phyloP scores from a whole-genome alignment of 2,113 vertebrate species.

The Hydropotes inermis region DNA sequence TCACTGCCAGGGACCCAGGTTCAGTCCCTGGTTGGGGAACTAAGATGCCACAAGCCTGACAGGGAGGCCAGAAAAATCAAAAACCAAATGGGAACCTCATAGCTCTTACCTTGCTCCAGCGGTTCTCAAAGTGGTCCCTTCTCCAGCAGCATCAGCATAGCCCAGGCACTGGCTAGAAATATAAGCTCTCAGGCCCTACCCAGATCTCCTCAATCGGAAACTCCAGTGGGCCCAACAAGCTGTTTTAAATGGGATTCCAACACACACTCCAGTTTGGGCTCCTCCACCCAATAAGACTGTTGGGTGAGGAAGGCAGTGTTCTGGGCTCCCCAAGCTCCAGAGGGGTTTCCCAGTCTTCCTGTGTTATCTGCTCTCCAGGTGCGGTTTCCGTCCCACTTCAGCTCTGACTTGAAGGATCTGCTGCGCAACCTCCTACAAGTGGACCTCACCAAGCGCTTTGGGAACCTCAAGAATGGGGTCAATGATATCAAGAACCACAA shows the following conservation, averaged over 20 bases:
- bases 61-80: not conserved
- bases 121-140: not conserved
- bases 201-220: not conserved
- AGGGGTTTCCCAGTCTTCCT: not conserved
- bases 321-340: not conserved
- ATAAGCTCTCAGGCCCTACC: not conserved
- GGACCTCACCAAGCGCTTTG: slow-evolving; percentile 93
- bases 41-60: not conserved
- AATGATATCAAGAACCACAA: slow-evolving; percentile 95
- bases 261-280: not conserved
- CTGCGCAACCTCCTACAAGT: slow-evolving; percentile 94
- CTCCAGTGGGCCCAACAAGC: not conserved
- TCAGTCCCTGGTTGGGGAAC: not conserved
- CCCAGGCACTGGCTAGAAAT: not conserved
- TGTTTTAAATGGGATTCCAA: not conserved
- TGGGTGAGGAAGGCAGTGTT: not conserved
- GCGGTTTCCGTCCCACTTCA: slow-evolving; percentile 94
- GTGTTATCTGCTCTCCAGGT: slow-evolving; percentile 68
- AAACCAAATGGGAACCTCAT: not conserved
- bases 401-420: slow-evolving; percentile 94
- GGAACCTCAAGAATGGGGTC: slow-evolving; percentile 94
- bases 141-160: not conserved
- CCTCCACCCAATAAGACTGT: not conserved
- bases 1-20: not conserved
- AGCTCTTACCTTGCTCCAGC: not conserved